These are phyloP conservation scores for Morpho deidamia DNA, from an alignment of 2,888 invertebrate species.

Conservation along the genomic window DNA sequence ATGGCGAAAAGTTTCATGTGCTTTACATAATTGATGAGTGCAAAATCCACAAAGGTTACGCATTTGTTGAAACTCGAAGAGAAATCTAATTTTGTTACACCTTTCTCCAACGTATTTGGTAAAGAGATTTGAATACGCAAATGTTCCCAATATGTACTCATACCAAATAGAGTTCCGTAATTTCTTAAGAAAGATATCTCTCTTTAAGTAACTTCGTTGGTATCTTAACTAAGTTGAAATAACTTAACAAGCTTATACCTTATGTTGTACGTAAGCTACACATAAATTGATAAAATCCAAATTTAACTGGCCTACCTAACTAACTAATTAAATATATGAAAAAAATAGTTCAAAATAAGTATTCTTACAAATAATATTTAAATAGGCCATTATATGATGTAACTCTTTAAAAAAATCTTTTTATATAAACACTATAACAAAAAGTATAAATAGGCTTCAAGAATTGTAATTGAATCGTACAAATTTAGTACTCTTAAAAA, in stretches of 20 bases:
- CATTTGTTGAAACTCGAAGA: slow-evolving; percentile 10
- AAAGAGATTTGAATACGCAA: slow-evolving; percentile 5
- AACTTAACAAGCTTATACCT: neutral
- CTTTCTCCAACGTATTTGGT: slow-evolving; percentile 5
- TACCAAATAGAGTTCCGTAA: slow-evolving; percentile 9
- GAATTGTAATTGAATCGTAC: too few relatives aligned
- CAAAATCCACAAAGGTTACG: slow-evolving; percentile 4
- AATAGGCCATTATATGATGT: too few relatives aligned
- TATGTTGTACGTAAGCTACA: too few relatives aligned
- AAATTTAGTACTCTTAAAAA: too few relatives aligned
- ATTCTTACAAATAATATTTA: too few relatives aligned
- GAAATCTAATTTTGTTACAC: slow-evolving; percentile 12
- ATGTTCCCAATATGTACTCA: slow-evolving; percentile 12
- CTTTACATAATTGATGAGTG: slow-evolving; percentile 1
- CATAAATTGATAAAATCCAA: too few relatives aligned
- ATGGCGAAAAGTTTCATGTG: neutral
- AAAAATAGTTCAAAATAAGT: too few relatives aligned
- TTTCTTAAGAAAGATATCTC: slow-evolving; percentile 1
- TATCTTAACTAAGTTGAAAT: neutral
- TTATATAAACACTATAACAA: too few relatives aligned
- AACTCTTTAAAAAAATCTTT: too few relatives aligned
- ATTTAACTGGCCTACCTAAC: too few relatives aligned
- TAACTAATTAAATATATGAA: too few relatives aligned
- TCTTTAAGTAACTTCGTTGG: slow-evolving; percentile 1
- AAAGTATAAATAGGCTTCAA: too few relatives aligned